Conservation (phyloP, 2,797 vertebrate species). For the Sebastes trivittatus region DNA sequence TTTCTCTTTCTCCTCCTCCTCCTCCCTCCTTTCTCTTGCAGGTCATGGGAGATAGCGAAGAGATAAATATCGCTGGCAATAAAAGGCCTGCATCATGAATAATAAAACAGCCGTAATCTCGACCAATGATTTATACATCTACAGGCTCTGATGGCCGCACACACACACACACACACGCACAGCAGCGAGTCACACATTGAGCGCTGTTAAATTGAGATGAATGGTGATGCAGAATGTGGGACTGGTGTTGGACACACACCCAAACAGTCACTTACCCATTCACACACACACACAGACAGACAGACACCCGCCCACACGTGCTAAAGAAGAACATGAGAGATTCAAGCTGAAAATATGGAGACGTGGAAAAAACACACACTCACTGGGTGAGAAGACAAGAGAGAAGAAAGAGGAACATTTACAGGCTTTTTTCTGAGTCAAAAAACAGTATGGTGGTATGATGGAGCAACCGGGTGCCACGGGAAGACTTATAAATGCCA, state of each 20-base stretch:
- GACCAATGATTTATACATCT: slow-evolving; percentile 85
- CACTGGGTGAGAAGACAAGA: slow-evolving; percentile 4
- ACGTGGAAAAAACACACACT: slow-evolving; percentile 25
- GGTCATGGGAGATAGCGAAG: slow-evolving; percentile 73
- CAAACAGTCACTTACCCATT: slow-evolving; percentile 17
- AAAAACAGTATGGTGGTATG: not conserved
- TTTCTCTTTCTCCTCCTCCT: slow-evolving; percentile 11
- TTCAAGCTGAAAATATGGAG: slow-evolving; percentile 53
- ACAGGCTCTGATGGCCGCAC: slow-evolving; percentile 73
- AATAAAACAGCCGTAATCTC: slow-evolving; percentile 86
- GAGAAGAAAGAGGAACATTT: not conserved
- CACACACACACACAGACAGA: not conserved
- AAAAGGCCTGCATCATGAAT: slow-evolving; percentile 87
- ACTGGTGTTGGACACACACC: slow-evolving; percentile 48
- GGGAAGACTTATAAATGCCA: too few species aligned
- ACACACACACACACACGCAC: slow-evolving; percentile 46
- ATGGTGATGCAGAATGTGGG: slow-evolving; percentile 76
- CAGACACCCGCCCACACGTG: slow-evolving; percentile 33
- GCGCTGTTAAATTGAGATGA: slow-evolving; percentile 84
- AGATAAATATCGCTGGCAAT: slow-evolving; percentile 85
- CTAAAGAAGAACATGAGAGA: slow-evolving; percentile 52
- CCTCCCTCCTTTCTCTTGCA: slow-evolving; percentile 48
- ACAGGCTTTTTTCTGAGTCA: not conserved
- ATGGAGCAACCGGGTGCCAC: not conserved
- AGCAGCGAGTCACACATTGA: slow-evolving; percentile 70